Conservation (phyloP, 1,140 invertebrate species). For the Apis florea region DNA sequence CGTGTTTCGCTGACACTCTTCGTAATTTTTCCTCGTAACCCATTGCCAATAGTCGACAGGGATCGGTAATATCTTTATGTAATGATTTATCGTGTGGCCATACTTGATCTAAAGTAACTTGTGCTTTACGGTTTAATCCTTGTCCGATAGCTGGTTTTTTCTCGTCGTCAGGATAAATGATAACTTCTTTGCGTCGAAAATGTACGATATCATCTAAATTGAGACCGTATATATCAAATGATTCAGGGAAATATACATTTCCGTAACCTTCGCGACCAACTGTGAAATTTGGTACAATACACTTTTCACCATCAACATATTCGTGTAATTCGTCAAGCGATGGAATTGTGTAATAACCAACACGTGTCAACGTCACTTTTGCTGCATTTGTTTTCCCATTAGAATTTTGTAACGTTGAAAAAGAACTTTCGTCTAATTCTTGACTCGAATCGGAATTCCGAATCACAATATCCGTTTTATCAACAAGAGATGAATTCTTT, state of each 20-base stretch:
- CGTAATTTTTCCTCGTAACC: slow-evolving; percentile 94
- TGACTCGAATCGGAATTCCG: slow-evolving; percentile 64
- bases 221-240: slow-evolving; percentile 92
- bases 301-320: slow-evolving; percentile 84
- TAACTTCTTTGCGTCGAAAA: slow-evolving; percentile 89
- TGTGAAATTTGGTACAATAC: slow-evolving; percentile 94
- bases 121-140: slow-evolving; percentile 94
- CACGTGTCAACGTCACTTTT: slow-evolving; percentile 84
- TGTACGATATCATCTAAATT: slow-evolving; percentile 94
- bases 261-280: slow-evolving; percentile 95
- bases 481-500: slow-evolving; percentile 46
- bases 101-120: slow-evolving; percentile 95
- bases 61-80: slow-evolving; percentile 90
- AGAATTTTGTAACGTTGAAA: slow-evolving; percentile 64
- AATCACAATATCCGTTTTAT: slow-evolving; percentile 55
- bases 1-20: slow-evolving; percentile 91
- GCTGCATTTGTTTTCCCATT: slow-evolving; percentile 81
- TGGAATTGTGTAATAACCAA: slow-evolving; percentile 90
- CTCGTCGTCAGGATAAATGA: slow-evolving; percentile 86
- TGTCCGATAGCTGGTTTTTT: slow-evolving; percentile 87
- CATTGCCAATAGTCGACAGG: slow-evolving; percentile 88
- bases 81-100: slow-evolving; percentile 95
- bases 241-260: slow-evolving; percentile 93
- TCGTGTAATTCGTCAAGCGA: slow-evolving; percentile 83
- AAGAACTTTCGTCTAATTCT: slow-evolving; percentile 68